Evolutionary conservation across 1,140 invertebrate genomes (phyloP).

Genomic region (Leptinotarsa undecemlineata): DNA sequence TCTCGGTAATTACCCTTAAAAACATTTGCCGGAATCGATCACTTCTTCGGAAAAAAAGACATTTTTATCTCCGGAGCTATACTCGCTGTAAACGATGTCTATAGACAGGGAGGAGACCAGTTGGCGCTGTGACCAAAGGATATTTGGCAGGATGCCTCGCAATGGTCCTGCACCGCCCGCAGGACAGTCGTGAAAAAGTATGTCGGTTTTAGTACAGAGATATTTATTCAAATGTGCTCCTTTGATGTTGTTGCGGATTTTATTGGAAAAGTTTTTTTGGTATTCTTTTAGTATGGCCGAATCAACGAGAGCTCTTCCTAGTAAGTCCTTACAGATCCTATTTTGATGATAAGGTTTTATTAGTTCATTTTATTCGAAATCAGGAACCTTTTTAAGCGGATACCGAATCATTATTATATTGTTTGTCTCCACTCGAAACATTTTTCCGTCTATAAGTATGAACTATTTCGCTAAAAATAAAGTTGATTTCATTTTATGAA

Average conservation of each 20-base stretch:
- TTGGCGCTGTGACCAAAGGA: conserved; percentile 6
- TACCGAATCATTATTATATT: too few relatives aligned
- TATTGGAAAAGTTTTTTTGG: neutral
- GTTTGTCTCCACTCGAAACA: too few relatives aligned
- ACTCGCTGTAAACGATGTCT: neutral
- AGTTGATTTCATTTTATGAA: too few relatives aligned
- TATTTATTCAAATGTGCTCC: neutral
- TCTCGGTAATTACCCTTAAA: neutral
- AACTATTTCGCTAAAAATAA: too few relatives aligned
- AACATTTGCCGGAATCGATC: neutral
- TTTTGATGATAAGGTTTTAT: too few relatives aligned
- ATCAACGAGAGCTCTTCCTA: too few relatives aligned
- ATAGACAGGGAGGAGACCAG: conserved; percentile 2
- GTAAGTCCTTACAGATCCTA: too few relatives aligned
- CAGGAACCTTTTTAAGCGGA: too few relatives aligned
- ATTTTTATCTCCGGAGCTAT: conserved; percentile 4
- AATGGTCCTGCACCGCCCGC: conserved; percentile 15
- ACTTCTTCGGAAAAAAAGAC: neutral
- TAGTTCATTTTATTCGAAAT: too few relatives aligned
- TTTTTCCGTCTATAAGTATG: too few relatives aligned
- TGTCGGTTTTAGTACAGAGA: neutral
- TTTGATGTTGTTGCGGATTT: neutral
- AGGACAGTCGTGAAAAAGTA: neutral
- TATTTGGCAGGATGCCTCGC: conserved; percentile 24
- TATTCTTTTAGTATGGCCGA: too few relatives aligned